Base-by-base conservation (phyloP, 2,888 invertebrate species). In the Amphipyra tragopoginis region DNA sequence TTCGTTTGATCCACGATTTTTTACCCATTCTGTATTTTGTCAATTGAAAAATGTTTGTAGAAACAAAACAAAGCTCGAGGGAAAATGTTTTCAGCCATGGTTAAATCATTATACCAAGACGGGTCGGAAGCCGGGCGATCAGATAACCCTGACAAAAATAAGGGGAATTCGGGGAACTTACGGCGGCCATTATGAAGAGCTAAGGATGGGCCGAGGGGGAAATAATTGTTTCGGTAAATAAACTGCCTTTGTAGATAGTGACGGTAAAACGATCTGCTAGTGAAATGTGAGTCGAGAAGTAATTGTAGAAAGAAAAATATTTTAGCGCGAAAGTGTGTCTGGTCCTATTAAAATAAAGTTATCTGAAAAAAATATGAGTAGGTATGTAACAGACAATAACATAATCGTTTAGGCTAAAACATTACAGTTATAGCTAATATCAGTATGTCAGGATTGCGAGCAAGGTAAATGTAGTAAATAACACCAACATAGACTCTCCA, bases 191-290 rank as follows among this genome's bases (percentile, higher is more conserved):
- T 48, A 49, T 42, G n/a, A 10, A 42, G 38, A 45, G 13, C 11
- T 10, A 14, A 36, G 53, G 45, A 38, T 61, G 53, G 64, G 53
- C 36, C 42, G 50, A 42, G 42, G 52, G 36, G 42, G 13, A 53
- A 59, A 53, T 71, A 71, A 71, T 71, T 71, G 42, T 70, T 65
- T 65, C 11, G 59, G 65, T 56, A 70, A 65, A 70, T 70, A 71
- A 65, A 59, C 65, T 64, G 57, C 55, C 51, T 53, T 40, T 50
- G 44, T 43, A 43, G 59, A 58, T 64, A 71, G 55, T 71, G 45
- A 40, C 14, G 40, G 55, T 14, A 21, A 55, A 48, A n/a, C 55
- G 48, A 56, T 56, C 33, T 36, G 51, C 39, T 42, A 33, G 33
- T 29, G 51, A 54, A 71, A 72, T 44, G 51, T 36, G 49, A 60